A percentile compares a stretch with the other conserved stretches of the same genome.
Evolutionary conservation across 2,888 invertebrate species (phyloP).

Genomic region (Polymixis lichenea): DNA sequence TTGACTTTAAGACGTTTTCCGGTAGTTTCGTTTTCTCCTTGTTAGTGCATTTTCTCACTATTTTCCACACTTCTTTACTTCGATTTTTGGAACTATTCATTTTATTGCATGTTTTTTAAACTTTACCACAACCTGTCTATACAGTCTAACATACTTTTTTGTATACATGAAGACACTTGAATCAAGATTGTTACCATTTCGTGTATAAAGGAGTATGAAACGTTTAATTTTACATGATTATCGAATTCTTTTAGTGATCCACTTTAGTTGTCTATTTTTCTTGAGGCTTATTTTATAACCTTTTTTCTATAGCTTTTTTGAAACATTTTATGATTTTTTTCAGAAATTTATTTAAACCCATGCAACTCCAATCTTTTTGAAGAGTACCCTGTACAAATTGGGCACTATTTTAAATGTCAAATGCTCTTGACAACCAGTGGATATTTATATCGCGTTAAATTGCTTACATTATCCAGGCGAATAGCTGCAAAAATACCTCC

Average conservation of each 20-base stretch:
- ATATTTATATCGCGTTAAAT: too few relatives aligned
- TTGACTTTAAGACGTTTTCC: neutral
- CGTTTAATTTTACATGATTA: neutral
- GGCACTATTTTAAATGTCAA: neutral
- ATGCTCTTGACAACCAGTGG: too few relatives aligned
- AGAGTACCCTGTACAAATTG: neutral
- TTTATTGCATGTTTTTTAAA: constrained; percentile 1
- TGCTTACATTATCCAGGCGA: too few relatives aligned
- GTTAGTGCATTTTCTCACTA: neutral
- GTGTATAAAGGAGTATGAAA: neutral
- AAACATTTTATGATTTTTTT: neutral
- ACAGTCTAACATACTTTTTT: constrained; percentile 56
- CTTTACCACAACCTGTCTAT: constrained; percentile 19
- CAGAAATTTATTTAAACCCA: neutral
- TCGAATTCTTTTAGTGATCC: neutral
- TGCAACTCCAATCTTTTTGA: neutral
- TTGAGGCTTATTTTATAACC: neutral
- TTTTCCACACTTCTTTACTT: neutral
- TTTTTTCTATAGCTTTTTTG: neutral
- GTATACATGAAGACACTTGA: constrained; percentile 7
- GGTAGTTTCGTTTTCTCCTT: neutral
- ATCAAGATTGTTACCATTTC: neutral
- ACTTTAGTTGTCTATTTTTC: neutral
- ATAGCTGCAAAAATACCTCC: too few relatives aligned
- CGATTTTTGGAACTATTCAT: constrained; percentile 43